Conservation (phyloP, 2,113 vertebrate genomes). For the Abramis brama region DNA sequence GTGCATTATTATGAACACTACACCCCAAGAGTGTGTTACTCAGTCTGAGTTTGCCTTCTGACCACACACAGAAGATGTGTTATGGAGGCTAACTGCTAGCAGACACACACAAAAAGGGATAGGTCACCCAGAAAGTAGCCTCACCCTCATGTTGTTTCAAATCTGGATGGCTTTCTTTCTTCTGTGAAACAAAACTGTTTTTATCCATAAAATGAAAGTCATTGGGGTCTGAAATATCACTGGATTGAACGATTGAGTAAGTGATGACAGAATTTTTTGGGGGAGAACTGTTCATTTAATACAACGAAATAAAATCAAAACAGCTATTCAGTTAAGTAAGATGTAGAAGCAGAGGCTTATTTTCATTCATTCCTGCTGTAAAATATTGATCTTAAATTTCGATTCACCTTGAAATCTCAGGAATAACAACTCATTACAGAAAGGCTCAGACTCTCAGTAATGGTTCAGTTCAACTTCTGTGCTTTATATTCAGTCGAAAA, state of each 20-base stretch:
- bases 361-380: background rate
- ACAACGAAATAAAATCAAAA: background rate
- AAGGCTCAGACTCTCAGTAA: constrained; percentile 6
- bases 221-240: background rate
- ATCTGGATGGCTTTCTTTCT: background rate
- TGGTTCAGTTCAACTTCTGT: constrained; percentile 5
- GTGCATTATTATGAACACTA: background rate
- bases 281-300: background rate
- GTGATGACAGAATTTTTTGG: background rate
- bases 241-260: background rate
- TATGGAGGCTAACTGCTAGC: background rate
- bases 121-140: background rate
- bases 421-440: constrained; percentile 29
- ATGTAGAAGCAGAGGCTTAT: constrained; percentile 7
- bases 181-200: background rate
- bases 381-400: constrained; percentile 21
- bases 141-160: background rate
- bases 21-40: too few relatives aligned
- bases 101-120: background rate
- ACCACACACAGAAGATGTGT: background rate
- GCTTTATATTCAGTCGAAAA: constrained; percentile 19
- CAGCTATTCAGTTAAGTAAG: background rate
- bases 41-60: background rate
- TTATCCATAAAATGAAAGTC: background rate
- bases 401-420: constrained; percentile 1